These are phyloP conservation scores for Cynopterus brachyotis DNA, from an alignment of 2,113 vertebrate species.

Conservation along the genomic window DNA sequence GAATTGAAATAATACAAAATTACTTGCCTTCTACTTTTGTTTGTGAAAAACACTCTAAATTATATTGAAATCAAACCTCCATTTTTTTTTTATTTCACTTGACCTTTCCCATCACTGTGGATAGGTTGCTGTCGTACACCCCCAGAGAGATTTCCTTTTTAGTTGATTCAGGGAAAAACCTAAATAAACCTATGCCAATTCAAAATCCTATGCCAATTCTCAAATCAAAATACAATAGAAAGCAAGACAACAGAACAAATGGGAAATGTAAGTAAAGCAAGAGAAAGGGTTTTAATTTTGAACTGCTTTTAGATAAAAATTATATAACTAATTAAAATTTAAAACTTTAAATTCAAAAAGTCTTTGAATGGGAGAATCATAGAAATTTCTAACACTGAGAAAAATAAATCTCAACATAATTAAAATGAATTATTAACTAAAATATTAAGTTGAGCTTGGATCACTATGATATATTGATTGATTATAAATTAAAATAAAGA, in stretches of 20 bases:
- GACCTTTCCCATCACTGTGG: neutral
- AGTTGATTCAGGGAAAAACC: neutral
- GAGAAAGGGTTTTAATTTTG: slow-evolving; percentile 27
- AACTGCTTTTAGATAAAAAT: neutral
- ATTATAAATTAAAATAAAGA: slow-evolving; percentile 27
- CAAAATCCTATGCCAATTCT: neutral
- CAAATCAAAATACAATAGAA: neutral
- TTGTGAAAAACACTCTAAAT: slow-evolving; percentile 24
- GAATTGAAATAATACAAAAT: slow-evolving; percentile 15
- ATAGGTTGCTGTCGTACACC: neutral
- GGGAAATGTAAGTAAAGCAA: neutral
- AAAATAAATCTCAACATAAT: neutral
- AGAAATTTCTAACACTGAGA: neutral
- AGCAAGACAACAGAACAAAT: neutral
- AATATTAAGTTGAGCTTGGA: neutral
- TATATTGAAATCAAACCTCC: neutral
- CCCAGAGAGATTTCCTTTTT: neutral
- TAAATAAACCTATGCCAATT: too few relatives aligned
- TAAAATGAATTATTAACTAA: neutral
- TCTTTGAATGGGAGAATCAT: neutral
- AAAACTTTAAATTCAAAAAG: slow-evolving; percentile 31
- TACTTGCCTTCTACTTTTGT: neutral
- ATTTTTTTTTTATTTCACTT: neutral
- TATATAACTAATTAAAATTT: neutral
- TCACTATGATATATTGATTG: neutral